These are phyloP conservation scores for Pedionomus torquatus DNA, from an alignment of 2,113 vertebrate genomes.

Conservation along the genomic window DNA sequence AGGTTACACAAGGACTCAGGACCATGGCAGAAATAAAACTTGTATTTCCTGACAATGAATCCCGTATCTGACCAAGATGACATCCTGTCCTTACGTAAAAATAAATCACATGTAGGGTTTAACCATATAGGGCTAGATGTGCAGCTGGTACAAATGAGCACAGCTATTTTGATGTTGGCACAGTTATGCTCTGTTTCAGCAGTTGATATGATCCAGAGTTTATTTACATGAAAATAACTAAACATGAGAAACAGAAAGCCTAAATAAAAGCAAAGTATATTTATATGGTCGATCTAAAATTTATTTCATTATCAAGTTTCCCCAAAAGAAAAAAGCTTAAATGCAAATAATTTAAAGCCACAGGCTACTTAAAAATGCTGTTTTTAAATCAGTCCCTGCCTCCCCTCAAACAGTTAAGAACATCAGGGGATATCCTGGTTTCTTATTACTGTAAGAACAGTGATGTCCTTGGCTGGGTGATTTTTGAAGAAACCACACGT, in stretches of 20 bases:
- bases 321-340: not conserved
- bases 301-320: not conserved
- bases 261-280: not conserved
- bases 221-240: not conserved
- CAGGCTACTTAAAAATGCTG: not conserved
- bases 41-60: not conserved
- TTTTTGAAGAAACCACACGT: conserved; percentile 26
- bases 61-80: not conserved
- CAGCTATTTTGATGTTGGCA: not conserved
- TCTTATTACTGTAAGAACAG: not conserved
- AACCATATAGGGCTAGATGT: not conserved
- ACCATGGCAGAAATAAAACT: not conserved
- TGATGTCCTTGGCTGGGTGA: not conserved
- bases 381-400: not conserved
- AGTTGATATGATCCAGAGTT: not conserved
- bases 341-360: not conserved
- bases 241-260: not conserved
- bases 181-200: not conserved
- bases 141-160: not conserved
- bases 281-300: not conserved
- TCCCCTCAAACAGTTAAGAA: not conserved
- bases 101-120: not conserved
- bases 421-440: not conserved
- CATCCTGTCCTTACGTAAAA: not conserved
- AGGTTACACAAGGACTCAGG: not conserved